Conservation (phyloP, 2,797 vertebrate species). For the Bufotes viridis region DNA sequence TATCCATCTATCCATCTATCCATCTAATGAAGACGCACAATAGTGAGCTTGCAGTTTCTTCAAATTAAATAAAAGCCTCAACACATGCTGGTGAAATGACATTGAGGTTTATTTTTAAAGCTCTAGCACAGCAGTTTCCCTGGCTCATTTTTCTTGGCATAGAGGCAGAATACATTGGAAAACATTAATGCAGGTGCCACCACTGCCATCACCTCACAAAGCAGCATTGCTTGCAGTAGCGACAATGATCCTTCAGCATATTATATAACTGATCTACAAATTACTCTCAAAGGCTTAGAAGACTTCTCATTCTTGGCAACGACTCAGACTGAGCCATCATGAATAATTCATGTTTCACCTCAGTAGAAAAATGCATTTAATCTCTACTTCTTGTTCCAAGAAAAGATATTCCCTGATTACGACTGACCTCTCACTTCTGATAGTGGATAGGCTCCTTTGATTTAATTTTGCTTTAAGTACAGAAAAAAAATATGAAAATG, state of each 20-base stretch:
- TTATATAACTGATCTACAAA: slow-evolving; percentile 59
- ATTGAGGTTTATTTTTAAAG: slow-evolving; percentile 40
- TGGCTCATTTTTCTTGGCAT: slow-evolving; percentile 54
- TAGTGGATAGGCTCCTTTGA: slow-evolving; percentile 6
- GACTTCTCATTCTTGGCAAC: slow-evolving; percentile 59
- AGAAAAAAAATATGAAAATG: slow-evolving; percentile 1
- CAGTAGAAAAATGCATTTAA: slow-evolving; percentile 60
- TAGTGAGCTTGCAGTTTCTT: slow-evolving; percentile 12
- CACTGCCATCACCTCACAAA: slow-evolving; percentile 39
- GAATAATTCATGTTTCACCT: slow-evolving; percentile 61
- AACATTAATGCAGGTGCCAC: slow-evolving; percentile 50
- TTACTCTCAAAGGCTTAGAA: slow-evolving; percentile 58
- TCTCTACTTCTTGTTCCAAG: slow-evolving; percentile 53
- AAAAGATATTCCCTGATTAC: slow-evolving; percentile 57
- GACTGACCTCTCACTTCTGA: slow-evolving; percentile 50
- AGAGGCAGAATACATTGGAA: slow-evolving; percentile 54
- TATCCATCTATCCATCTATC: too few species aligned
- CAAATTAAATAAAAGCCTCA: slow-evolving; percentile 42
- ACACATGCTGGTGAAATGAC: slow-evolving; percentile 7
- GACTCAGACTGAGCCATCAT: slow-evolving; percentile 46
- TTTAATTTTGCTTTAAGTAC: slow-evolving; percentile 37
- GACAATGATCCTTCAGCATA: slow-evolving; percentile 57
- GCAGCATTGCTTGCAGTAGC: slow-evolving; percentile 46
- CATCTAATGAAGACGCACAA: neutral
- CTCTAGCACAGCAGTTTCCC: slow-evolving; percentile 51